Conservation (phyloP, 2,797 vertebrate genomes). For the Acanthornis magna region DNA sequence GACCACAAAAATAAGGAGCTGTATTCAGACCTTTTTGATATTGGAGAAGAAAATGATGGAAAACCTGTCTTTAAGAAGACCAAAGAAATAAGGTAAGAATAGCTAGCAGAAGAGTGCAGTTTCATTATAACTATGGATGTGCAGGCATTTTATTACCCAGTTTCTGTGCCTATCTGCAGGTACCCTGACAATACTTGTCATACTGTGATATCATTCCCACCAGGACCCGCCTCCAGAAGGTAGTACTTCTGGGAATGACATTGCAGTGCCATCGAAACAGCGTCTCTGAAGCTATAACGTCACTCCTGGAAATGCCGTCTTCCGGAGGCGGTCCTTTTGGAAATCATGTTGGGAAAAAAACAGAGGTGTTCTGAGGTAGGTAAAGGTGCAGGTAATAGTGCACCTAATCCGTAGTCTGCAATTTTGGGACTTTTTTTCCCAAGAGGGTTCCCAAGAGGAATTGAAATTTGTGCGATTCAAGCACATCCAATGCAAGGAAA, state of each 20-base stretch:
- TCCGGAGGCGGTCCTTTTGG: slow-evolving; percentile 80
- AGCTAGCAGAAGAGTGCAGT: not conserved
- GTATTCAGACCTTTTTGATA: slow-evolving; percentile 98
- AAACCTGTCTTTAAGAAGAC: slow-evolving; percentile 98
- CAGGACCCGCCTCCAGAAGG: slow-evolving; percentile 80
- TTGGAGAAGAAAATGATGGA: slow-evolving; percentile 97
- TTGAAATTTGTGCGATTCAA: not conserved
- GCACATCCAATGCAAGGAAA: not conserved
- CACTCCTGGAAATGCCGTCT: slow-evolving; percentile 78
- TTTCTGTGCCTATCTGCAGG: slow-evolving; percentile 68
- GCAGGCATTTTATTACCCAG: slow-evolving; percentile 52
- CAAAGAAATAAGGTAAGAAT: slow-evolving; percentile 95
- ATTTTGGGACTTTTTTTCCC: slow-evolving; percentile 33
- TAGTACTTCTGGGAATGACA: slow-evolving; percentile 79
- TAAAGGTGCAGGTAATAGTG: slow-evolving; percentile 68
- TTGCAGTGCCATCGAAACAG: slow-evolving; percentile 72
- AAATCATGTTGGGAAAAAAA: slow-evolving; percentile 77
- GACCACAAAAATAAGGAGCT: slow-evolving; percentile 98
- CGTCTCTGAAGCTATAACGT: slow-evolving; percentile 74
- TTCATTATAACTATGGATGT: not conserved
- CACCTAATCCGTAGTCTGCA: slow-evolving; percentile 38
- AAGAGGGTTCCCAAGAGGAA: slow-evolving; percentile 36
- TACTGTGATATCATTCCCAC: slow-evolving; percentile 78
- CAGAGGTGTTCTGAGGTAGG: slow-evolving; percentile 76
- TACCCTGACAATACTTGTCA: slow-evolving; percentile 73